Evolutionary conservation across 2,797 vertebrate genomes (phyloP).

Genomic region (Diplodus sargus): DNA sequence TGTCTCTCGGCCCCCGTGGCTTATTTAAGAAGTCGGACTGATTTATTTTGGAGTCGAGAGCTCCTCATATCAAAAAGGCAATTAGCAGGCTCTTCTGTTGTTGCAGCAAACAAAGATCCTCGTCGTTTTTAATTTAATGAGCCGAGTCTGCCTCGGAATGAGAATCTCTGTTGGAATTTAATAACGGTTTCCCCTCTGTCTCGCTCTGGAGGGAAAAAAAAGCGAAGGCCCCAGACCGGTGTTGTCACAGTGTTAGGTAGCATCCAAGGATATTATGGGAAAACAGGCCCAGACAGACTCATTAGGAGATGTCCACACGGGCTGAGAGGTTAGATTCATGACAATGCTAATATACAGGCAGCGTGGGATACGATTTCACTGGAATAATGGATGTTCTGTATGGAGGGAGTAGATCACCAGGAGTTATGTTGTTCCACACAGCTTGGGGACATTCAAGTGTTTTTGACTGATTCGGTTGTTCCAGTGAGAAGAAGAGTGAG

Average conservation of each 20-base stretch:
- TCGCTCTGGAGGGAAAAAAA: slow-evolving; percentile 53
- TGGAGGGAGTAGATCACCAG: slow-evolving; percentile 28
- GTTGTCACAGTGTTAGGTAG: slow-evolving; percentile 84
- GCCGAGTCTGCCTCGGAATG: slow-evolving; percentile 67
- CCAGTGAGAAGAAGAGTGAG: slow-evolving; percentile 30
- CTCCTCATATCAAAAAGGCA: slow-evolving; percentile 76
- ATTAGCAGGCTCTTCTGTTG: slow-evolving; percentile 79
- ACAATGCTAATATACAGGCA: slow-evolving; percentile 56
- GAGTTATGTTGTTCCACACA: slow-evolving; percentile 12
- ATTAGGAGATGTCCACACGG: slow-evolving; percentile 69
- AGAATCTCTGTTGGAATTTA: slow-evolving; percentile 81
- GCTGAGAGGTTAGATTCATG: slow-evolving; percentile 61
- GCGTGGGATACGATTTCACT: slow-evolving; percentile 52
- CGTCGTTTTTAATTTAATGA: slow-evolving; percentile 77
- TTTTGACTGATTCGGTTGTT: slow-evolving; percentile 57
- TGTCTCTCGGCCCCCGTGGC: slow-evolving; percentile 48
- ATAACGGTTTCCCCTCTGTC: slow-evolving; percentile 73
- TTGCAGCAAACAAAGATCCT: slow-evolving; percentile 79
- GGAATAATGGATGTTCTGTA: slow-evolving; percentile 65
- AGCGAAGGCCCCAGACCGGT: slow-evolving; percentile 60
- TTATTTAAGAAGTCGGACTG: slow-evolving; percentile 74
- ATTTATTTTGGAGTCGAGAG: slow-evolving; percentile 78
- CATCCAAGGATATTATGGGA: slow-evolving; percentile 72
- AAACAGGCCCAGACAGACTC: slow-evolving; percentile 75
- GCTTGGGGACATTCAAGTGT: slow-evolving; percentile 45